A percentile compares a stretch with the other conserved stretches of the same genome.
phyloP scores from a whole-genome alignment of 2,113 vertebrate species.

The Heterochromis multidens region DNA sequence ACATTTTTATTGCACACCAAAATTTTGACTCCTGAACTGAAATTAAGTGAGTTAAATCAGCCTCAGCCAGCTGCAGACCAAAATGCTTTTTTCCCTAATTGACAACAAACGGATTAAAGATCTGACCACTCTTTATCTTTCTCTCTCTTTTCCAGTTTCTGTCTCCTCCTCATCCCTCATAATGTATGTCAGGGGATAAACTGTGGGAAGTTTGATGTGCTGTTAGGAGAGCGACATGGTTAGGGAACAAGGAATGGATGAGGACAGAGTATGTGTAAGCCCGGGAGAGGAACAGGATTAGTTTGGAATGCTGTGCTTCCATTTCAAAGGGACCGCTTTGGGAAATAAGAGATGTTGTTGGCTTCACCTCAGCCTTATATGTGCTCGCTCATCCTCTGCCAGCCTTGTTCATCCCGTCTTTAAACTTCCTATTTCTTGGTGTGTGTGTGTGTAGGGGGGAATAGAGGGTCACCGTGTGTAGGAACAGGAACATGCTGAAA shows the following conservation, averaged over 20 bases:
- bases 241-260: background rate
- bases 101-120: constrained; percentile 12
- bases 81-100: background rate
- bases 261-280: background rate
- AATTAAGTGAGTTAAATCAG: background rate
- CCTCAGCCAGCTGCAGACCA: background rate
- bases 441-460: constrained; percentile 15
- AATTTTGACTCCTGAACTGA: background rate
- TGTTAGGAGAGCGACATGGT: background rate
- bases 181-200: background rate
- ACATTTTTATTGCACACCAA: background rate
- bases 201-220: constrained; percentile 4
- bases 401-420: constrained; percentile 35
- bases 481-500: constrained; percentile 66
- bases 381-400: background rate
- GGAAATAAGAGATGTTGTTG: constrained; percentile 53
- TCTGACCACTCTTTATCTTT: background rate
- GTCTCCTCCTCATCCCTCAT: background rate
- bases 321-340: constrained; percentile 43
- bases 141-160: background rate
- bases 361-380: constrained; percentile 27
- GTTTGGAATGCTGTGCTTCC: constrained; percentile 58
- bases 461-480: constrained; percentile 35
- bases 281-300: constrained; percentile 45
- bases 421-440: background rate